Evolutionary conservation across 1,140 invertebrate genomes (phyloP).

Genomic region (Gyrodactylus bullatarudis): DNA sequence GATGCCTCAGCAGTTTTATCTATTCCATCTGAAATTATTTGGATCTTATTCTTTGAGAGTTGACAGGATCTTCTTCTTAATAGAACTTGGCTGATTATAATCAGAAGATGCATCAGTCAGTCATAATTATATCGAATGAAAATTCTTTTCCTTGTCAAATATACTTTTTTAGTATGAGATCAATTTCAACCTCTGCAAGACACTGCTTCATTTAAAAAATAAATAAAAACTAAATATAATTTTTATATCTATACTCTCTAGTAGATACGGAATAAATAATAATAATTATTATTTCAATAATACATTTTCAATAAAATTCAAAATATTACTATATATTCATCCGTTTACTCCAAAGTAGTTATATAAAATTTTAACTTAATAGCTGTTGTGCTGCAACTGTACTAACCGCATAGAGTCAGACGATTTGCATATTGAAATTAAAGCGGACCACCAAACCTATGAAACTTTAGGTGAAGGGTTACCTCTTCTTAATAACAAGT

Average conservation of each 20-base stretch:
- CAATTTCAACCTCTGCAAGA: too few species aligned
- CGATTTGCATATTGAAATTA: neutral
- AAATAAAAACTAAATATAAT: neutral
- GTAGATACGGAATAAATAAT: too few species aligned
- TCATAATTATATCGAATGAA: too few species aligned
- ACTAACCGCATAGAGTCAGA: neutral
- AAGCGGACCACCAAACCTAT: neutral
- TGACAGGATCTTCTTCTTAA: too few species aligned
- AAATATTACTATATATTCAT: neutral
- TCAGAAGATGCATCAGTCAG: too few species aligned
- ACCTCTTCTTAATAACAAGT: neutral
- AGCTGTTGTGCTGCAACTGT: neutral
- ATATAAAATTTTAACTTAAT: neutral
- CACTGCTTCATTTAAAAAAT: neutral
- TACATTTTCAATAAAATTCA: neutral
- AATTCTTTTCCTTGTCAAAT: too few species aligned
- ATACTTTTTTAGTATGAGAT: too few species aligned
- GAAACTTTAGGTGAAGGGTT: neutral
- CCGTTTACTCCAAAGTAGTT: neutral
- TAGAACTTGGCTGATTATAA: too few species aligned
- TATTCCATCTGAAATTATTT: too few species aligned
- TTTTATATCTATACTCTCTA: too few species aligned
- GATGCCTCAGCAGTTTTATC: too few species aligned
- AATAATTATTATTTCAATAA: neutral
- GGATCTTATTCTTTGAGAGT: too few species aligned